Conservation (phyloP, 2,888 invertebrate genomes). For the Dasysyrphus tricinctus region DNA sequence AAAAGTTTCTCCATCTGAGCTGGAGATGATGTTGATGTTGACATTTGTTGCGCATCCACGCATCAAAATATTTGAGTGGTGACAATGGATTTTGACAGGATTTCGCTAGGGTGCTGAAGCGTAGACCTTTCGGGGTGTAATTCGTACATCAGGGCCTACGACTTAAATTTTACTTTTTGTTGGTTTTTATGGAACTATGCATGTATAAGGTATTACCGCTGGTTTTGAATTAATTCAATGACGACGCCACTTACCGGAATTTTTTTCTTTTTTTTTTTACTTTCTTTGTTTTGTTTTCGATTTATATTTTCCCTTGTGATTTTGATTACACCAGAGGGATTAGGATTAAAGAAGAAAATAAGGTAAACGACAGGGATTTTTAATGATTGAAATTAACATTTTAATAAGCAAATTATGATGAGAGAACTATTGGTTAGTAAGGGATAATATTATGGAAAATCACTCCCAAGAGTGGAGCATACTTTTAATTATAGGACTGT, state of each 20-base stretch:
- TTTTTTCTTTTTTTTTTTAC: not conserved
- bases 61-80: not conserved
- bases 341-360: no score
- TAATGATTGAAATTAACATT: not conserved
- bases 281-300: not conserved
- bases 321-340: no score
- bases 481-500: no score
- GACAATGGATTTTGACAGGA: slow-evolving; percentile 2
- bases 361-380: not conserved
- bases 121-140: not conserved
- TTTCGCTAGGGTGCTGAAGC: not conserved
- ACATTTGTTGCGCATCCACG: not conserved
- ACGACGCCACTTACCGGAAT: not conserved
- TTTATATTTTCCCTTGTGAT: no score
- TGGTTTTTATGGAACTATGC: not conserved
- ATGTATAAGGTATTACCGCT: not conserved
- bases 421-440: no score
- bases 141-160: not conserved
- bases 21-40: not conserved
- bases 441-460: no score
- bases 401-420: not conserved
- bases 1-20: not conserved
- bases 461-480: no score
- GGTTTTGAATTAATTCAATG: not conserved
- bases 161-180: not conserved